These are phyloP conservation scores for Selenia dentaria DNA, from an alignment of 2,888 invertebrate species.

Conservation along the genomic window DNA sequence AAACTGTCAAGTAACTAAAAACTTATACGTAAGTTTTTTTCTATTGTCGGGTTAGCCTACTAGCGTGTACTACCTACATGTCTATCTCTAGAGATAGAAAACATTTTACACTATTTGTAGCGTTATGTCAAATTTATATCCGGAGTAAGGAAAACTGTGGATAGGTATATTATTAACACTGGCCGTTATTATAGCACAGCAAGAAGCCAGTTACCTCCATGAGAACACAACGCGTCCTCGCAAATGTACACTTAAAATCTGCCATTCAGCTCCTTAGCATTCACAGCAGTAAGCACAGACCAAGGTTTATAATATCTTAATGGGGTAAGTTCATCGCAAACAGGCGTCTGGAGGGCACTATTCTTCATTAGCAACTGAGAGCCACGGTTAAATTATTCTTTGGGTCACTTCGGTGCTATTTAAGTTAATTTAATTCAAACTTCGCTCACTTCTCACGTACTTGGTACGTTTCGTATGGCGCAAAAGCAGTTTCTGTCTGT, in stretches of 20 bases:
- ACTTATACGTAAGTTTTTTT: too few relatives aligned
- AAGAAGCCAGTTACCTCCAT: too few relatives aligned
- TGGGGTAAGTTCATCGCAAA: conserved; percentile 74
- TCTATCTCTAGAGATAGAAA: too few relatives aligned
- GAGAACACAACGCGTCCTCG: conserved; percentile 19
- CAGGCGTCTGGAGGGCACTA: conserved; percentile 73
- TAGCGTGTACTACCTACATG: too few relatives aligned
- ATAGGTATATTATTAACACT: too few relatives aligned
- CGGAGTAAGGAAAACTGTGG: too few relatives aligned
- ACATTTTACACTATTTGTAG: too few relatives aligned
- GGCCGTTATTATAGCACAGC: too few relatives aligned
- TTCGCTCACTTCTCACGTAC: conserved; percentile 66
- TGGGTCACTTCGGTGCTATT: conserved; percentile 79
- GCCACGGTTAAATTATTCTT: conserved; percentile 78
- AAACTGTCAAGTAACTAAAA: too few relatives aligned
- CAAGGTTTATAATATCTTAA: conserved; percentile 78
- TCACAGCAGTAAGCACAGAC: conserved; percentile 46
- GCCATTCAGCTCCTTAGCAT: conserved; percentile 38
- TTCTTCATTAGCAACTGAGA: conserved; percentile 76
- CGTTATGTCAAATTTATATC: too few relatives aligned
- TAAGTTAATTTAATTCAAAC: conserved; percentile 79
- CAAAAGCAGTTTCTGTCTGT: conserved; percentile 40
- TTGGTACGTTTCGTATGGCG: conserved; percentile 47
- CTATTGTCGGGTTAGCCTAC: too few relatives aligned
- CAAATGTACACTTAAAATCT: conserved; percentile 28